These are phyloP conservation scores for Helicoverpa zea DNA, from an alignment of 1,140 invertebrate genomes.

Conservation along the genomic window DNA sequence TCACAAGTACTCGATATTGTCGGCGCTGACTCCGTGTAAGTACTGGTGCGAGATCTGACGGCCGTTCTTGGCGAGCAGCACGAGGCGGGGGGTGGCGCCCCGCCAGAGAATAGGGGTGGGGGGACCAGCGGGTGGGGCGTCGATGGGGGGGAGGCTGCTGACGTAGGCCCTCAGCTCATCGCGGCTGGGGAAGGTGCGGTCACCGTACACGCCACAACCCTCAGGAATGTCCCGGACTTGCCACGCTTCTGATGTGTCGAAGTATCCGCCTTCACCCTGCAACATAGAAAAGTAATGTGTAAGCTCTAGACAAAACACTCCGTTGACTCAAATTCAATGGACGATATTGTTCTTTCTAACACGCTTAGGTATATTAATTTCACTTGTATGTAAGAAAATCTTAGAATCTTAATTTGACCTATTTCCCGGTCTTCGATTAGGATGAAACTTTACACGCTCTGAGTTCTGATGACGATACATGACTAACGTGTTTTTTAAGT, in stretches of 20 bases:
- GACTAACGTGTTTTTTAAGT: no score
- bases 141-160: conserved; percentile 48
- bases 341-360: no score
- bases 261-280: conserved; percentile 77
- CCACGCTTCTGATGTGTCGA: conserved; percentile 72
- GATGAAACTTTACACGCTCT: no score
- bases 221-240: conserved; percentile 58
- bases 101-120: conserved; percentile 60
- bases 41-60: conserved; percentile 69
- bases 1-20: conserved; percentile 72
- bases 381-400: no score
- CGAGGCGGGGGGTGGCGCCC: conserved; percentile 56
- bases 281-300: background rate
- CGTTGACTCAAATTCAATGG: no score
- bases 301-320: background rate
- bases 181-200: conserved; percentile 60
- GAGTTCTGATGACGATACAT: no score
- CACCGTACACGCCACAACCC: conserved; percentile 60
- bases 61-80: conserved; percentile 66
- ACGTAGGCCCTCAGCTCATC: conserved; percentile 62
- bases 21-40: conserved; percentile 60
- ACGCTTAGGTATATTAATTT: no score
- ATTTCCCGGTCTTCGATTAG: no score
- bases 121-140: conserved; percentile 33
- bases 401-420: no score